These are phyloP conservation scores for Sphecodes monilicornis DNA, from an alignment of 2,888 invertebrate species.

Conservation along the genomic window DNA sequence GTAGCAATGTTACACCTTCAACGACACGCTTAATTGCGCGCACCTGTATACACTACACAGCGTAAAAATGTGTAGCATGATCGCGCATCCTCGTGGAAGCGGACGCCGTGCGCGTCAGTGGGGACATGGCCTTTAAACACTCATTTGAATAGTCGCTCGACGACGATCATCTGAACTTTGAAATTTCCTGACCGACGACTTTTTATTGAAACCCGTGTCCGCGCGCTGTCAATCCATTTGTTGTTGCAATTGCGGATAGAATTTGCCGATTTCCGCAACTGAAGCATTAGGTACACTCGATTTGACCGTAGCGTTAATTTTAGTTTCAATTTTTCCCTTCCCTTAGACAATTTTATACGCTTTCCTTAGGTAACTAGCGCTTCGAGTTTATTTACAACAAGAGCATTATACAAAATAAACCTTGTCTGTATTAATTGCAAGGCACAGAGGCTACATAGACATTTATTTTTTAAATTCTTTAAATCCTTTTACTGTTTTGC, in stretches of 20 bases:
- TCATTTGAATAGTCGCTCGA: constrained; percentile 61
- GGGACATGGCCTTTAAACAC: constrained; percentile 53
- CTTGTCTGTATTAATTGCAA: no score
- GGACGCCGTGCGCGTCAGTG: neutral
- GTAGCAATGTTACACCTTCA: neutral
- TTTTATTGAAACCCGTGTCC: constrained; percentile 7
- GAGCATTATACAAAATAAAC: no score
- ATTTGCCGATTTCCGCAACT: neutral
- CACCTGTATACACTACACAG: constrained; percentile 7
- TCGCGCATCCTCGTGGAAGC: neutral
- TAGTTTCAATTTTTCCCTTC: neutral
- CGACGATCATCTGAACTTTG: constrained; percentile 53
- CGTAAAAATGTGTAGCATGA: neutral
- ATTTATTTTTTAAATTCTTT: no score
- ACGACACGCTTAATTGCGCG: constrained; percentile 4
- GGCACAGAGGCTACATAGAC: no score
- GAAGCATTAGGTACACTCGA: neutral
- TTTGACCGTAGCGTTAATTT: neutral
- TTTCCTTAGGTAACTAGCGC: no score
- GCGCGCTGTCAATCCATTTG: neutral
- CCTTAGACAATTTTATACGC: neutral
- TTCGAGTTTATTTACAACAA: no score
- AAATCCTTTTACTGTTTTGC: no score
- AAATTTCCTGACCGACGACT: constrained; percentile 29
- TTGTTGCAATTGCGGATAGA: neutral